Conservation (phyloP, 2,888 invertebrate genomes). For the Dryomyza anilis region DNA sequence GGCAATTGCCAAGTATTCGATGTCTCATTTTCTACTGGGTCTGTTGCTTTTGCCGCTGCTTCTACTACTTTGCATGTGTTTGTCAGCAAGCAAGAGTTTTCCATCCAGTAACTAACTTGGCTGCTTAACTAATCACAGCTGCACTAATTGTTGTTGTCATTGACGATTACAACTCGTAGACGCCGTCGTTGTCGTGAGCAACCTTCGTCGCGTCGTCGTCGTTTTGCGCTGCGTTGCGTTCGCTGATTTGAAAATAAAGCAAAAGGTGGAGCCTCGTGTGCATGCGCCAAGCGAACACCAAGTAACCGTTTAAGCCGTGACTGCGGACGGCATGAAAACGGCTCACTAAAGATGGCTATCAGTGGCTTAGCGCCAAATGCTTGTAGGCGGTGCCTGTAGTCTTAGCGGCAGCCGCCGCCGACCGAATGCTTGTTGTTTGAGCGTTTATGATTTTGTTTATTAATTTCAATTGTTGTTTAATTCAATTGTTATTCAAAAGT, state of each 20-base stretch:
- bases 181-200: background rate
- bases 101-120: background rate
- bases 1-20: no score
- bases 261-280: constrained; percentile 16
- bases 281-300: background rate
- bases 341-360: constrained; percentile 30
- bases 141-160: background rate
- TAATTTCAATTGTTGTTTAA: no score
- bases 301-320: no score
- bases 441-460: no score
- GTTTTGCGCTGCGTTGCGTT: background rate
- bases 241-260: background rate
- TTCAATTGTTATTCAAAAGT: no score
- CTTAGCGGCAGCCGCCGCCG: constrained; percentile 27
- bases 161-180: background rate
- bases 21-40: no score
- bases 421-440: background rate
- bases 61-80: background rate
- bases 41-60: no score
- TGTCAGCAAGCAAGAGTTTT: background rate
- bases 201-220: background rate
- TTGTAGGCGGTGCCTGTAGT: constrained; percentile 40
- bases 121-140: background rate
- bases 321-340: background rate
- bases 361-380: constrained; percentile 44